Percentiles rank a stretch among this genome's conserved stretches.
These are phyloP conservation scores for Xiphophorus birchmanni DNA, from an alignment of 2,797 vertebrate genomes.

Conservation along the genomic window DNA sequence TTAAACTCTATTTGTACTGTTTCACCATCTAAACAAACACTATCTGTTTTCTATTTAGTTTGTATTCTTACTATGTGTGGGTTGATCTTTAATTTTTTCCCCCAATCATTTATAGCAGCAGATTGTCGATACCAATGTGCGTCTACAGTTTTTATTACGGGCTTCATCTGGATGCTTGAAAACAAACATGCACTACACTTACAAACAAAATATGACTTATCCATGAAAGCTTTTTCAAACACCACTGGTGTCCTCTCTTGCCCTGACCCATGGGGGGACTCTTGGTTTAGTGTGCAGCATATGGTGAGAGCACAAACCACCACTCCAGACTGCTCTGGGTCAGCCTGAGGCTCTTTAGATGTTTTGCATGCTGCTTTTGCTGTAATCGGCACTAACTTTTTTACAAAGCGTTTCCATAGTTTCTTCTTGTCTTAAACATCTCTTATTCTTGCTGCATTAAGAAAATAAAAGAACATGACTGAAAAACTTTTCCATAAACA, in stretches of 20 bases:
- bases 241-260: background rate
- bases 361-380: slow-evolving; percentile 9
- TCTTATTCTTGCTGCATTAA: background rate
- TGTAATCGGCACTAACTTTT: background rate
- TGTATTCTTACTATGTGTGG: background rate
- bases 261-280: background rate
- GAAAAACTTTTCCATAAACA: background rate
- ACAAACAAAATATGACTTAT: background rate
- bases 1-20: background rate
- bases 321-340: slow-evolving; percentile 9
- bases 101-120: background rate
- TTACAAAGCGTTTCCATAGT: background rate
- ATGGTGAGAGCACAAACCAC: slow-evolving; percentile 7
- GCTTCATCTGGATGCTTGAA: background rate
- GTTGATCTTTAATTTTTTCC: background rate
- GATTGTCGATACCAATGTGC: background rate
- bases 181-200: background rate
- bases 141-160: background rate
- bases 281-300: slow-evolving; percentile 5
- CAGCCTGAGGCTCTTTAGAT: slow-evolving; percentile 20
- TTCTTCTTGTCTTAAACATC: background rate
- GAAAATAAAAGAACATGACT: background rate
- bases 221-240: slow-evolving; percentile 11
- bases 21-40: background rate
- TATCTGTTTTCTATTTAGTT: background rate